Evolutionary conservation across 2,113 vertebrate species (phyloP).

Genomic region (Plectropomus leopardus): DNA sequence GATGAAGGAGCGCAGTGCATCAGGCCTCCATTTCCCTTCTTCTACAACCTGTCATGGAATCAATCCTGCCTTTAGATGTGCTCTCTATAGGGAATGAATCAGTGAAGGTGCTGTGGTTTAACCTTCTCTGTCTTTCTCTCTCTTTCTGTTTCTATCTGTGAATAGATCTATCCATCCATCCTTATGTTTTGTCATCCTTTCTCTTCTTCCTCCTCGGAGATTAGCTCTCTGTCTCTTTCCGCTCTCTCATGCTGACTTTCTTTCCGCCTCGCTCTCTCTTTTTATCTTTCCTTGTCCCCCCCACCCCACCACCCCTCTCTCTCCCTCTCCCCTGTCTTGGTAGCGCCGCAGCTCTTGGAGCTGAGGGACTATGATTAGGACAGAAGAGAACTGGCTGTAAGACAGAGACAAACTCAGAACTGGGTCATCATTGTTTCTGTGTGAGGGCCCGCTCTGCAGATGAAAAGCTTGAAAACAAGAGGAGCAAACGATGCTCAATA

Average conservation of each 20-base stretch:
- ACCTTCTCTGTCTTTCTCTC: constrained; percentile 63
- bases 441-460: constrained; percentile 77
- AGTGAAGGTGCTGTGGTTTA: constrained; percentile 69
- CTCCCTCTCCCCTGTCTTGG: constrained; percentile 49
- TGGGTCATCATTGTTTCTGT: constrained; percentile 83
- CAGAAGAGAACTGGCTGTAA: constrained; percentile 80
- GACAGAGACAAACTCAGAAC: constrained; percentile 81
- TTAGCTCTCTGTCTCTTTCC: constrained; percentile 52
- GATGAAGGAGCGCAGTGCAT: constrained; percentile 74
- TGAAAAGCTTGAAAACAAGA: constrained; percentile 79
- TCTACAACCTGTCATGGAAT: constrained; percentile 78
- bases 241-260: constrained; percentile 58
- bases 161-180: constrained; percentile 64
- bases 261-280: constrained; percentile 42
- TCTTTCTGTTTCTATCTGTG: constrained; percentile 50
- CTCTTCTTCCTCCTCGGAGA: constrained; percentile 54
- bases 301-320: background rate
- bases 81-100: constrained; percentile 70
- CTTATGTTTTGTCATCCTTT: constrained; percentile 64
- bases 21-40: constrained; percentile 68
- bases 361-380: constrained; percentile 82
- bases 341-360: constrained; percentile 67
- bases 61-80: constrained; percentile 76
- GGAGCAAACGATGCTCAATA: constrained; percentile 60
- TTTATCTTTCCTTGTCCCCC: constrained; percentile 49